A percentile compares a stretch with the other conserved stretches of the same genome.
Evolutionary conservation across 2,113 vertebrate species (phyloP).

Genomic region (Chlorodrepanis virens): DNA sequence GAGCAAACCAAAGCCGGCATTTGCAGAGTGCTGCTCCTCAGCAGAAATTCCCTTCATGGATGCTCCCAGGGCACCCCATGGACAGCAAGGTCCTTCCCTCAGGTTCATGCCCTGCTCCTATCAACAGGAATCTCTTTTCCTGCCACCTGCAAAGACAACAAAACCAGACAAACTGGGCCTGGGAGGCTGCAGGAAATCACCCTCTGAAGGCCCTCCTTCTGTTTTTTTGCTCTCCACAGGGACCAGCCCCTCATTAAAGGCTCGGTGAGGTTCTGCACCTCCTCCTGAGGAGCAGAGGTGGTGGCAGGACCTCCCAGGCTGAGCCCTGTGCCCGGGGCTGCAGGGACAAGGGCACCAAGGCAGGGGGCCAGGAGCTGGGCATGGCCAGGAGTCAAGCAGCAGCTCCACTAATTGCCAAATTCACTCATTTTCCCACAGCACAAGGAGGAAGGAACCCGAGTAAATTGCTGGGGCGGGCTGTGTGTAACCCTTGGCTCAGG

Average conservation of each 20-base stretch:
- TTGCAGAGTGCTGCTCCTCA: neutral
- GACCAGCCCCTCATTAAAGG: neutral
- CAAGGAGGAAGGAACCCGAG: neutral
- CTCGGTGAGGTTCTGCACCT: rapidly evolving
- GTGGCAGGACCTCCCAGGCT: neutral
- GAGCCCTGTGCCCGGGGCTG: neutral
- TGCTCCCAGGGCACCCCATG: neutral
- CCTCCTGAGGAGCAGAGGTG: neutral
- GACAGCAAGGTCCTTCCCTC: neutral
- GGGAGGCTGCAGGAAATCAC: neutral
- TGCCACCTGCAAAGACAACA: neutral
- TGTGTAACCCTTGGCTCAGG: neutral
- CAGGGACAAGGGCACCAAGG: neutral
- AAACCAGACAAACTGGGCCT: neutral
- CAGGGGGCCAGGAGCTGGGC: neutral
- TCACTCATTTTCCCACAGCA: neutral
- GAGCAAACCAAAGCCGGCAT: neutral
- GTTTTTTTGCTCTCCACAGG: neutral
- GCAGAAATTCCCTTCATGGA: neutral
- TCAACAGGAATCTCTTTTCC: rapidly evolving
- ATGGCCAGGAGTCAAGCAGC: neutral
- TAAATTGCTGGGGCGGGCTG: neutral
- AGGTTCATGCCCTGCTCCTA: rapidly evolving
- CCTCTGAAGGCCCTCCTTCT: neutral
- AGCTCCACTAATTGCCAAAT: neutral